Percentiles rank a stretch among this genome's conserved stretches.
Evolutionary conservation across 2,113 vertebrate species (phyloP).

Genomic region (Phyllostomus discolor): DNA sequence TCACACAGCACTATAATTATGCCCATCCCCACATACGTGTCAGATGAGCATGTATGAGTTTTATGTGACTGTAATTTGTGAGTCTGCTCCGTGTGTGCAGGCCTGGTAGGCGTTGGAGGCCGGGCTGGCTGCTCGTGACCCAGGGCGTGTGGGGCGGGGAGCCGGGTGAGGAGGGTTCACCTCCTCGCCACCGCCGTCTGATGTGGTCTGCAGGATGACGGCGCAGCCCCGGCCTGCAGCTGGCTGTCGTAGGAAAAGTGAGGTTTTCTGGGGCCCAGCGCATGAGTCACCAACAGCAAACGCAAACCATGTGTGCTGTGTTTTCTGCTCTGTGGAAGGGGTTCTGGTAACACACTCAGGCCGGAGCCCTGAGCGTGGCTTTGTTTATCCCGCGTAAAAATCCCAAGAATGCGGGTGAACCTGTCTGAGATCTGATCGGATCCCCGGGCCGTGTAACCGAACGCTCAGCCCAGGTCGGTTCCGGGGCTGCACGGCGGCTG

Average conservation of each 20-base stretch:
- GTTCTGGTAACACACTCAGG: slow-evolving; percentile 73
- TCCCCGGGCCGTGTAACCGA: slow-evolving; percentile 43
- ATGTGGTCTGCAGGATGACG: slow-evolving; percentile 77
- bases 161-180: slow-evolving; percentile 67
- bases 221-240: slow-evolving; percentile 69
- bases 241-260: slow-evolving; percentile 69
- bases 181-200: slow-evolving; percentile 68
- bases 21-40: background rate
- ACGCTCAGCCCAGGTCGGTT: background rate
- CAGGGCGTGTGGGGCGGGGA: slow-evolving; percentile 45
- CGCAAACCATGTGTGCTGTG: slow-evolving; percentile 74
- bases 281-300: slow-evolving; percentile 78
- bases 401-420: slow-evolving; percentile 66
- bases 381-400: slow-evolving; percentile 66
- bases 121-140: background rate
- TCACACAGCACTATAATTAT: background rate
- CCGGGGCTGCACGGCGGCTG: background rate
- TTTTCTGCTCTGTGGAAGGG: slow-evolving; percentile 49
- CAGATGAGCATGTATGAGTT: slow-evolving; percentile 5
- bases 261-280: slow-evolving; percentile 56
- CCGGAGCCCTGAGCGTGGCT: slow-evolving; percentile 57
- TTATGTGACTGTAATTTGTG: slow-evolving; percentile 41
- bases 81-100: background rate
- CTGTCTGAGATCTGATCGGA: slow-evolving; percentile 66
- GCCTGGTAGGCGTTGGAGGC: background rate